These are phyloP conservation scores for Priapulus caudatus DNA, from an alignment of 2,888 invertebrate genomes.

Conservation along the genomic window DNA sequence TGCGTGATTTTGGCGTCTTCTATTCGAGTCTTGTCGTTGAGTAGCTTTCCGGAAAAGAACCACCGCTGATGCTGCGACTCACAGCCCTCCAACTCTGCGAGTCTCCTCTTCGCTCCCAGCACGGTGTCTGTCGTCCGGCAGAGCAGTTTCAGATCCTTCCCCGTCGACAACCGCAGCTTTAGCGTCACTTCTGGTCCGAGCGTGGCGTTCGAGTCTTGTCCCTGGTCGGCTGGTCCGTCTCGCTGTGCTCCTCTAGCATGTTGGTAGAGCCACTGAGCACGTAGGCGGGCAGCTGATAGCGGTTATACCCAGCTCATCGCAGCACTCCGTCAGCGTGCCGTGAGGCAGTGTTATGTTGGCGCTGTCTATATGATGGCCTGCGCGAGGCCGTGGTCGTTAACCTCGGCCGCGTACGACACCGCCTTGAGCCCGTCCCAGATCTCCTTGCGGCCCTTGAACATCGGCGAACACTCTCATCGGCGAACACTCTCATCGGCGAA, in stretches of 20 bases:
- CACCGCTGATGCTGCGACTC: constrained; percentile 79
- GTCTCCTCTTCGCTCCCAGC: constrained; percentile 79
- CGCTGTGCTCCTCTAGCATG: constrained; percentile 83
- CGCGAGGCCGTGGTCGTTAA: constrained; percentile 78
- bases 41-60: constrained; percentile 85
- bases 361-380: constrained; percentile 90
- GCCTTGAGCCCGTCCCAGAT: constrained; percentile 95
- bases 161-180: constrained; percentile 69
- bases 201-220: too few species aligned
- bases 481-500: too few species aligned
- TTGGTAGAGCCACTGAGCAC: constrained; percentile 90
- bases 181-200: too few species aligned
- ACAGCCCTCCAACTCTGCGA: constrained; percentile 62
- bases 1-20: constrained; percentile 81
- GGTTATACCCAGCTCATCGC: constrained; percentile 82
- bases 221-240: too few species aligned
- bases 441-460: constrained; percentile 90
- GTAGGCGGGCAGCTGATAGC: constrained; percentile 90
- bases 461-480: too few species aligned
- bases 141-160: constrained; percentile 72
- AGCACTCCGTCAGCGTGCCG: constrained; percentile 89
- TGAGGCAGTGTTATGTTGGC: constrained; percentile 89
- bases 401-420: constrained; percentile 81
- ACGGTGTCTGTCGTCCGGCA: constrained; percentile 79
- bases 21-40: constrained; percentile 74